These are phyloP conservation scores for Drosophila azteca DNA, from an alignment of 1,140 invertebrate species.

Conservation along the genomic window DNA sequence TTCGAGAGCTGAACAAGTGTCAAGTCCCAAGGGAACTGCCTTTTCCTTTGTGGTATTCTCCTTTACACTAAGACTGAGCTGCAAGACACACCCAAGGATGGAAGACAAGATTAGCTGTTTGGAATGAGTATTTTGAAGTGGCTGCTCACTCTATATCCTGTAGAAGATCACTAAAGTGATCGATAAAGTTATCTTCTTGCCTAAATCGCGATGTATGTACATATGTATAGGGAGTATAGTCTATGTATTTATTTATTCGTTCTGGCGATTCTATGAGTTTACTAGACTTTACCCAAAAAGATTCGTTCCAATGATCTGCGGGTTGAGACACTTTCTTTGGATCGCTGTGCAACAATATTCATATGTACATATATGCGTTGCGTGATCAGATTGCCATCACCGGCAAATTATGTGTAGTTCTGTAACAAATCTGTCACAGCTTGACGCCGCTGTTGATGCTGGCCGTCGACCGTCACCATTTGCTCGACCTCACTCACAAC, in stretches of 20 bases:
- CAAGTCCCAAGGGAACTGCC: constrained; percentile 38
- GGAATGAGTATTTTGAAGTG: background rate
- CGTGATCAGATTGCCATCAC: constrained; percentile 24
- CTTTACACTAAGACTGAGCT: constrained; percentile 8
- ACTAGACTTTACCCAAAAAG: too few species aligned
- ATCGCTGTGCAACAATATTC: background rate
- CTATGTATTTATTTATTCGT: too few species aligned
- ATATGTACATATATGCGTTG: constrained; percentile 16
- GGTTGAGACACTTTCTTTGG: background rate
- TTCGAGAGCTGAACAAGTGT: constrained; percentile 43
- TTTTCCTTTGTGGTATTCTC: background rate
- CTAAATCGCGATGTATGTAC: too few species aligned
- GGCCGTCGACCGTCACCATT: constrained; percentile 8
- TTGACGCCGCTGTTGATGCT: constrained; percentile 54
- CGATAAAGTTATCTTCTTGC: too few species aligned
- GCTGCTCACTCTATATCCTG: too few species aligned
- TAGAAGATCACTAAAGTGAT: too few species aligned
- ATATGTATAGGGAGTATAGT: too few species aligned
- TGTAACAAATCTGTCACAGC: constrained; percentile 49
- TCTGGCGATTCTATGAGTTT: too few species aligned
- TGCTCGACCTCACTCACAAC: constrained; percentile 34
- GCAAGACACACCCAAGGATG: constrained; percentile 35
- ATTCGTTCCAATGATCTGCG: too few species aligned
- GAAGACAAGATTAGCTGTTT: too few species aligned
- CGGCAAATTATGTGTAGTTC: constrained; percentile 44